Conservation (phyloP, 2,888 invertebrate species). For the Nomada ferruginata region DNA sequence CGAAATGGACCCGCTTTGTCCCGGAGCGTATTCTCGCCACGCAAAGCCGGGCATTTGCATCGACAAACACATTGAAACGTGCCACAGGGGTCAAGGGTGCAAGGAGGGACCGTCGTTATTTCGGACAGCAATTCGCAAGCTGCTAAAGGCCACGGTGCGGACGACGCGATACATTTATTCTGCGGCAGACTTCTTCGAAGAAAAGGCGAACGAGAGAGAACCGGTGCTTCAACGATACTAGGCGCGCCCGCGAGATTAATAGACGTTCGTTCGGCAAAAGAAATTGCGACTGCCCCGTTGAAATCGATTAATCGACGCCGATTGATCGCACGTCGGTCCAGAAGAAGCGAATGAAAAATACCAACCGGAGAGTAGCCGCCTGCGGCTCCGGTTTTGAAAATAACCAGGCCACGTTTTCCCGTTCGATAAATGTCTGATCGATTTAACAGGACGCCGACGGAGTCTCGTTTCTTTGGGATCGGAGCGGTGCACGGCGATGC, state of each 20-base stretch:
- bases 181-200: no score
- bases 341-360: not conserved
- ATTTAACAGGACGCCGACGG: constrained; percentile 8
- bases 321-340: not conserved
- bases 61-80: not conserved
- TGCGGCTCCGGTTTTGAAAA: not conserved
- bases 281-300: not conserved
- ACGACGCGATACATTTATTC: not conserved
- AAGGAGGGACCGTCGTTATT: constrained; percentile 1
- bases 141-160: not conserved
- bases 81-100: not conserved
- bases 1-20: not conserved
- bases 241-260: constrained; percentile 36
- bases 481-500: not conserved
- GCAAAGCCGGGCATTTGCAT: constrained; percentile 1
- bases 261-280: constrained; percentile 3
- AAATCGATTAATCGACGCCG: constrained; percentile 26
- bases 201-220: not conserved
- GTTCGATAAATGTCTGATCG: constrained; percentile 24
- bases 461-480: not conserved
- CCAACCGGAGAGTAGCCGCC: no score
- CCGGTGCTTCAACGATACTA: not conserved
- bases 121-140: not conserved
- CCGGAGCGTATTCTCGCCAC: not conserved
- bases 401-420: constrained; percentile 6